Evolutionary conservation across 1,140 invertebrate genomes (phyloP).

Genomic region (Penaeus indicus): DNA sequence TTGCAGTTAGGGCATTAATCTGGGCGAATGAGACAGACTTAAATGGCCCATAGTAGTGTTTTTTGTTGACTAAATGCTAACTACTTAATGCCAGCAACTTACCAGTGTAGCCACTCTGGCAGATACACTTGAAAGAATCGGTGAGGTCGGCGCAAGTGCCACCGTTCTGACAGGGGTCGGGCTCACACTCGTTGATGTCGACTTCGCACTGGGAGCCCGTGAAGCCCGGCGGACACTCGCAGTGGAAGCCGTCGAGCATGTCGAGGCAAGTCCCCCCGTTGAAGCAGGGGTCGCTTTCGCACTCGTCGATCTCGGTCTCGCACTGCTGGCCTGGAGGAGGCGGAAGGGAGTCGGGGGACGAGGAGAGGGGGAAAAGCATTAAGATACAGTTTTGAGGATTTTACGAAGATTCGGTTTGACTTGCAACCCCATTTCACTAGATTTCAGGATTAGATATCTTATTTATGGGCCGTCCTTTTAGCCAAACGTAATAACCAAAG

Average conservation of each 20-base stretch:
- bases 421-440: not conserved
- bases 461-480: too few relatives aligned
- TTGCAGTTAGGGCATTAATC: not conserved
- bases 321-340: conserved; percentile 68
- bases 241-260: conserved; percentile 70
- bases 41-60: too few relatives aligned
- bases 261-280: conserved; percentile 75
- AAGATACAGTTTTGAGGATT: too few relatives aligned
- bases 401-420: too few relatives aligned
- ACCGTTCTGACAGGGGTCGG: conserved; percentile 70
- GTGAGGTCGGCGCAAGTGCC: conserved; percentile 78
- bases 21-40: not conserved
- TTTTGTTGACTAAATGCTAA: conserved; percentile 83
- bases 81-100: conserved; percentile 73
- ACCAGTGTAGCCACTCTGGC: conserved; percentile 87
- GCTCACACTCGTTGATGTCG: conserved; percentile 72
- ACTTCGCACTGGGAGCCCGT: conserved; percentile 73
- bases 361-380: conserved; percentile 1
- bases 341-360: too few relatives aligned
- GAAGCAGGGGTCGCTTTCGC: conserved; percentile 72
- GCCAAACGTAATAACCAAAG: too few relatives aligned
- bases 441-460: not conserved
- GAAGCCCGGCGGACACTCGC: conserved; percentile 70
- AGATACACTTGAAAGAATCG: conserved; percentile 91
- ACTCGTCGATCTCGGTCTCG: conserved; percentile 76